These are phyloP conservation scores for Cecidostiba fungosa DNA, from an alignment of 2,888 invertebrate species.

Conservation along the genomic window DNA sequence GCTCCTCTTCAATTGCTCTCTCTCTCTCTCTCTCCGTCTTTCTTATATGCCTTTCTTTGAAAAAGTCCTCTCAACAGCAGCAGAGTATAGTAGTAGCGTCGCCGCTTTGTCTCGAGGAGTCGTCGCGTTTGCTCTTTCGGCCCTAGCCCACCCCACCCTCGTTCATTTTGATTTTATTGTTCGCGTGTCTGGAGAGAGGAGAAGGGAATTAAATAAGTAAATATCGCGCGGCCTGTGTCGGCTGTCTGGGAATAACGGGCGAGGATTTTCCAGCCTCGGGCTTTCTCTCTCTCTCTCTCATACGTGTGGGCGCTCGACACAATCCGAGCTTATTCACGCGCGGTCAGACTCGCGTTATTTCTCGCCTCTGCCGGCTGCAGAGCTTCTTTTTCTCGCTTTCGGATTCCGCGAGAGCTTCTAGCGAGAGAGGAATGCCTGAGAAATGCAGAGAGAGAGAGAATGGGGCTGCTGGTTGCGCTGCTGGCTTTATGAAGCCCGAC, in stretches of 20 bases:
- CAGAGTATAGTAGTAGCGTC: too few species aligned
- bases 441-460: background rate
- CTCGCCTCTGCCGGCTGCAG: background rate
- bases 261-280: slow-evolving; percentile 11
- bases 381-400: background rate
- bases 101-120: slow-evolving; percentile 52
- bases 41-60: slow-evolving; percentile 26
- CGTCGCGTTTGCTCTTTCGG: slow-evolving; percentile 43
- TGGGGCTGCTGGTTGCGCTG: background rate
- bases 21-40: slow-evolving; percentile 26
- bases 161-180: background rate
- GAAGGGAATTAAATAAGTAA: slow-evolving; percentile 47
- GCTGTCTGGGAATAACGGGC: slow-evolving; percentile 6
- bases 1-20: slow-evolving; percentile 4
- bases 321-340: slow-evolving; percentile 13
- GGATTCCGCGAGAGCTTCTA: background rate
- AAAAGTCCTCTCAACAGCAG: slow-evolving; percentile 26
- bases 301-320: background rate
- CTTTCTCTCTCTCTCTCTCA: too few species aligned
- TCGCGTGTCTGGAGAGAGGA: background rate
- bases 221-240: background rate
- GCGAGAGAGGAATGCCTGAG: background rate
- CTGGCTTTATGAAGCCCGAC: background rate
- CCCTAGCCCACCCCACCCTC: background rate
- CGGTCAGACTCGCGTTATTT: slow-evolving; percentile 7